These are phyloP conservation scores for Eupsilia transversa DNA, from an alignment of 2,888 invertebrate genomes.

Conservation along the genomic window DNA sequence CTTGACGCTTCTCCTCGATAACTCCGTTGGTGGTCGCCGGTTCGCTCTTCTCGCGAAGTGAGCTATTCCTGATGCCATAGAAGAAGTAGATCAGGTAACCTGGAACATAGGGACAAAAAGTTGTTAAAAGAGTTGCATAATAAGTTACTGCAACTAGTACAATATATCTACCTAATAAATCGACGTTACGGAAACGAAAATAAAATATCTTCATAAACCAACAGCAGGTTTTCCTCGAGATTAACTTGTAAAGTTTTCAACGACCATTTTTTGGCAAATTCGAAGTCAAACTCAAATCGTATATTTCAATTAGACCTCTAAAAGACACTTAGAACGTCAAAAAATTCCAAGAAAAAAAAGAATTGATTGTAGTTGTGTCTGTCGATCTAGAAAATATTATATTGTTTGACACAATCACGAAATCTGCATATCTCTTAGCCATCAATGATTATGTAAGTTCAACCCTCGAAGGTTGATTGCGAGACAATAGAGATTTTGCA, in stretches of 20 bases:
- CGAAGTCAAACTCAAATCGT: background rate
- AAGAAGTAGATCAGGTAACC: slow-evolving; percentile 96
- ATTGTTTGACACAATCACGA: background rate
- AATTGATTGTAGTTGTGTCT: background rate
- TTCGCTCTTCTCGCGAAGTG: slow-evolving; percentile 84
- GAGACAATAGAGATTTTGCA: background rate
- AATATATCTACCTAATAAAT: background rate
- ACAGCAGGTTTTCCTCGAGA: background rate
- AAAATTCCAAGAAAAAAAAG: background rate
- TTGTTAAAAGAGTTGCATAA: background rate
- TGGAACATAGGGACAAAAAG: slow-evolving; percentile 72
- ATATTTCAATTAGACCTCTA: background rate
- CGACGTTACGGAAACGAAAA: background rate
- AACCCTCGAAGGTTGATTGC: background rate
- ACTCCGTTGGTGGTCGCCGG: slow-evolving; percentile 66
- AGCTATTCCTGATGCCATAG: slow-evolving; percentile 95
- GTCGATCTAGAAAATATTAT: background rate
- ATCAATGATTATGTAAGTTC: no score
- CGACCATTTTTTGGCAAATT: background rate
- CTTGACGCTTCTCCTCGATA: slow-evolving; percentile 71
- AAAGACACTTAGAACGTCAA: background rate
- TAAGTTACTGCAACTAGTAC: background rate
- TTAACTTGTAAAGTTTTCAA: background rate
- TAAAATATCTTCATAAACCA: background rate
- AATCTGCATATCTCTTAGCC: background rate